Percentiles rank a stretch among this genome's conserved stretches.
phyloP scores from a whole-genome alignment of 2,113 vertebrate genomes.

The Ictalurus furcatus region DNA sequence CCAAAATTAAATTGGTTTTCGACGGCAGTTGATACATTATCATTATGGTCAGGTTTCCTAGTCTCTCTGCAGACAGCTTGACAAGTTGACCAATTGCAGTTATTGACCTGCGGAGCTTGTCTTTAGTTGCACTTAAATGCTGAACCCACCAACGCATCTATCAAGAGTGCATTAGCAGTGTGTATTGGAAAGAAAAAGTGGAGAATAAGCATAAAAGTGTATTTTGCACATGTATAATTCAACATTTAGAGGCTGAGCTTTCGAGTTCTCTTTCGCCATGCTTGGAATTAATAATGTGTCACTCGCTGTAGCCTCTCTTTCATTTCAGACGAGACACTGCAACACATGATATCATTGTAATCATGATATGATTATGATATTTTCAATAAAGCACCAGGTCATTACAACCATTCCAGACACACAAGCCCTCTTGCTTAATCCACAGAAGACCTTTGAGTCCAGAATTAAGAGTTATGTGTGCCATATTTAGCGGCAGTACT shows the following conservation, averaged over 20 bases:
- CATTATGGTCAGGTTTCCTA: conserved; percentile 34
- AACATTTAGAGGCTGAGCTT: background rate
- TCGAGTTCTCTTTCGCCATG: background rate
- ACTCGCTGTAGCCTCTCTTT: background rate
- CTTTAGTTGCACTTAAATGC: conserved; percentile 46
- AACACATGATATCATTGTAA: conserved; percentile 17
- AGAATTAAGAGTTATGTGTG: conserved; percentile 19
- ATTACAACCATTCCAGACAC: conserved; percentile 46
- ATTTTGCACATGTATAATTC: conserved; percentile 42
- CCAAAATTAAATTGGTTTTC: conserved; percentile 31
- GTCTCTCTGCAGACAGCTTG: conserved; percentile 40
- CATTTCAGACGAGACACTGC: conserved; percentile 1
- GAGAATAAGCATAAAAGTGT: conserved; percentile 38
- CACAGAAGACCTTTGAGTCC: conserved; percentile 1
- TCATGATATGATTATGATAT: conserved; percentile 31
- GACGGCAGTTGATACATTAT: conserved; percentile 36
- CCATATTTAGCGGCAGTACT: conserved; percentile 20
- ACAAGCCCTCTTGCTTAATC: conserved; percentile 25
- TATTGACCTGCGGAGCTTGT: conserved; percentile 44
- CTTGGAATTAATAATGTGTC: conserved; percentile 16
- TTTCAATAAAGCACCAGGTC: conserved; percentile 40
- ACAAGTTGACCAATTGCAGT: conserved; percentile 39
- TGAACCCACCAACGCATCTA: conserved; percentile 20
- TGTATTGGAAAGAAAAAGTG: conserved; percentile 2
- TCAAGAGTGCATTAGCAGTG: conserved; percentile 46